Percentiles rank a stretch among this genome's conserved stretches.
Conservation (phyloP, 2,888 invertebrate species). For the Ashinkailepas kermadecensis region DNA sequence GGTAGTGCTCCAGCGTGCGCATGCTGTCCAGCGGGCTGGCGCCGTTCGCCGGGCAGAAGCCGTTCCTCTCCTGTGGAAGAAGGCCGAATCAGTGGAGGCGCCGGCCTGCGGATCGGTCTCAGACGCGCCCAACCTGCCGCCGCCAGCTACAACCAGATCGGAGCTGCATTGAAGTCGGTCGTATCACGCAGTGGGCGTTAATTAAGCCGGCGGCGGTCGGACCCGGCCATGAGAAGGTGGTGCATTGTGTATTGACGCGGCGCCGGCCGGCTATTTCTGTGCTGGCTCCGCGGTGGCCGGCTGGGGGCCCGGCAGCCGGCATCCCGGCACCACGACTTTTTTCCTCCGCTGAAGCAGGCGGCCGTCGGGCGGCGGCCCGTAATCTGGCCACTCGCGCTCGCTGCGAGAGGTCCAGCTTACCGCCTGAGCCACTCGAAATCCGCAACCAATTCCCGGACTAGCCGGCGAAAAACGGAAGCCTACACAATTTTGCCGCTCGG, state of each 20-base stretch:
- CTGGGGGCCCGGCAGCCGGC: too few species aligned
- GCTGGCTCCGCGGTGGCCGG: neutral
- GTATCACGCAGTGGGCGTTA: neutral
- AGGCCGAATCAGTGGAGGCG: neutral
- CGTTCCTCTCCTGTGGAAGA: neutral
- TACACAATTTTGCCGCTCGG: neutral
- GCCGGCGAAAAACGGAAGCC: neutral
- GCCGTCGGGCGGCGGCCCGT: neutral
- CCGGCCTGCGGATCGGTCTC: neutral
- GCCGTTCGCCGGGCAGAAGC: neutral
- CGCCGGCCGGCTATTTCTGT: neutral
- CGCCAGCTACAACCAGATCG: too few species aligned
- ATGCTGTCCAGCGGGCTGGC: conserved; percentile 33
- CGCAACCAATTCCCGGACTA: neutral
- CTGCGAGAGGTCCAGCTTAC: neutral
- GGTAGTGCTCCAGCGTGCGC: conserved; percentile 32
- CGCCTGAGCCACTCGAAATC: neutral
- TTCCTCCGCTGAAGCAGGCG: neutral
- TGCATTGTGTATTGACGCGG: neutral
- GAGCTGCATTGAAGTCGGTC: neutral
- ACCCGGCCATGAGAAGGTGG: neutral
- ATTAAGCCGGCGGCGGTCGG: neutral
- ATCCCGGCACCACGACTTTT: neutral
- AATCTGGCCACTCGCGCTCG: neutral
- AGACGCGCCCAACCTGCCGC: too few species aligned